Conservation (phyloP, 2,113 vertebrate genomes). For the Hirundichthys speculiger region DNA sequence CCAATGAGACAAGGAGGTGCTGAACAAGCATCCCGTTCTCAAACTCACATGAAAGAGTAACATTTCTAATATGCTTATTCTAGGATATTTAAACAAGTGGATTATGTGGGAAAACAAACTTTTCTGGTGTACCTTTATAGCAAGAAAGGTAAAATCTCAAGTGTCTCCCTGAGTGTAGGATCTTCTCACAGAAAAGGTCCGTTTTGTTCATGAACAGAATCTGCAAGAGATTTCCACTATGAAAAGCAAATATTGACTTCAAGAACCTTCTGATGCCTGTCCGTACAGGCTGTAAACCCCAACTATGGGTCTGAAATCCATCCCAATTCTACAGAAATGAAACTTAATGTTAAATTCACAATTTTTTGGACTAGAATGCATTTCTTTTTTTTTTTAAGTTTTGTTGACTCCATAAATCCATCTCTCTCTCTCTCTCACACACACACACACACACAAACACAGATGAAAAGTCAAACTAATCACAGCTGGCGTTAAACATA, state of each 20-base stretch:
- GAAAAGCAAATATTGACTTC: not conserved
- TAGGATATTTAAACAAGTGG: too few species aligned
- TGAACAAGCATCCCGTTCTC: too few species aligned
- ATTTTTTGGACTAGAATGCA: too few species aligned
- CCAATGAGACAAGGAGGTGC: too few species aligned
- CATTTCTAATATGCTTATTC: too few species aligned
- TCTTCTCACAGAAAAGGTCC: slow-evolving; percentile 79
- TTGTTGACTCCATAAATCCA: too few species aligned
- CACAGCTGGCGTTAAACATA: not conserved
- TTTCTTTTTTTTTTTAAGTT: too few species aligned
- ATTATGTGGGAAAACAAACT: too few species aligned
- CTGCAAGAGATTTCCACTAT: slow-evolving; percentile 42
- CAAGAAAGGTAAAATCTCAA: slow-evolving; percentile 69
- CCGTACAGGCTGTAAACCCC: not conserved
- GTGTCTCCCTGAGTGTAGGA: slow-evolving; percentile 74
- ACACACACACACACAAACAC: not conserved
- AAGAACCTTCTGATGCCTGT: not conserved
- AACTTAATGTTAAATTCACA: too few species aligned
- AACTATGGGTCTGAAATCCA: not conserved
- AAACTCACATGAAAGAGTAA: too few species aligned
- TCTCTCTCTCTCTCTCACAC: too few species aligned
- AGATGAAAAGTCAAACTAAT: slow-evolving; percentile 4
- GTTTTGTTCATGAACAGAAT: slow-evolving; percentile 83
- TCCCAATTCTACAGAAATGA: too few species aligned
- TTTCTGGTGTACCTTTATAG: slow-evolving; percentile 68